Percentiles rank a stretch among this genome's conserved stretches.
phyloP scores from a whole-genome alignment of 2,113 vertebrate species.

The Brachionichthys hirsutus region DNA sequence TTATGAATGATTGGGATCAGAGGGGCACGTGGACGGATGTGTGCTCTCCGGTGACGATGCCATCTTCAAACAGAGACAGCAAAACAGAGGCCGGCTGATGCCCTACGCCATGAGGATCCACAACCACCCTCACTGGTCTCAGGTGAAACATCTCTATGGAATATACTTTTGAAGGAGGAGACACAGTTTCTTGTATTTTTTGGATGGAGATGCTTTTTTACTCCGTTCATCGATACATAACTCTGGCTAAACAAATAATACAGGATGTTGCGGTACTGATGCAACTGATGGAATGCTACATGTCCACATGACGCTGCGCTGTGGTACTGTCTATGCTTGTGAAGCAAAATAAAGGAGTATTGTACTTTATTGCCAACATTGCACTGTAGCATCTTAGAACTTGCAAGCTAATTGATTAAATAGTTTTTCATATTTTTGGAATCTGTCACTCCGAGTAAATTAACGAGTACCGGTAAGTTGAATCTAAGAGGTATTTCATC shows the following conservation, averaged over 20 bases:
- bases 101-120: conserved; percentile 19
- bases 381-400: no score
- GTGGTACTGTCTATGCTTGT: no score
- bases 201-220: no score
- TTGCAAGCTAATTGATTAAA: background rate
- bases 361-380: no score
- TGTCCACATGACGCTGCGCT: no score
- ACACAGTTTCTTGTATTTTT: background rate
- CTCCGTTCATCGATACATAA: no score
- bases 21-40: conserved; percentile 65
- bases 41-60: conserved; percentile 12
- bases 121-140: conserved; percentile 11
- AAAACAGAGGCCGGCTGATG: conserved; percentile 12
- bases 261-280: background rate
- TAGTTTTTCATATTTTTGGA: background rate
- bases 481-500: no score
- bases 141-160: conserved; percentile 10
- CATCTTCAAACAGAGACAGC: conserved; percentile 31
- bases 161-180: background rate
- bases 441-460: background rate
- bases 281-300: no score
- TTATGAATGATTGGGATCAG: conserved; percentile 79
- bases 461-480: no score
- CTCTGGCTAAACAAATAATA: background rate
- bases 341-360: no score